phyloP scores from a whole-genome alignment of 2,888 invertebrate genomes.

The Steinernema hermaphroditum region DNA sequence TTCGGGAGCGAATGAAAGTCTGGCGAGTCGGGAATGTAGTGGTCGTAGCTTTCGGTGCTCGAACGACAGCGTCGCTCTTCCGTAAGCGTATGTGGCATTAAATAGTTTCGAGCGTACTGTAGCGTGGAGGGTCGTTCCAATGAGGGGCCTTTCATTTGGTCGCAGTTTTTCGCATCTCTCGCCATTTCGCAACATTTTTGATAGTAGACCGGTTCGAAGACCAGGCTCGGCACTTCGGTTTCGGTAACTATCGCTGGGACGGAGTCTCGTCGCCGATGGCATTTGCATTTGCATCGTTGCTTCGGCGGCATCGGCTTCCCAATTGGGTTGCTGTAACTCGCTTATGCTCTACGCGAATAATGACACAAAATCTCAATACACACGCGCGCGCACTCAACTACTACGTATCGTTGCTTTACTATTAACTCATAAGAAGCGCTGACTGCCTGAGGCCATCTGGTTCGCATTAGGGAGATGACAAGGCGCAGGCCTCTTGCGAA shows the following conservation, averaged over 20 bases:
- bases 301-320: conserved; percentile 18
- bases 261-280: conserved; percentile 24
- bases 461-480: not conserved
- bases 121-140: conserved; percentile 11
- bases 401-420: not conserved
- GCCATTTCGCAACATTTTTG: conserved; percentile 23
- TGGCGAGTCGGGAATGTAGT: not conserved
- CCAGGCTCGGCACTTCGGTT: conserved; percentile 2
- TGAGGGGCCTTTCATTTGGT: not conserved
- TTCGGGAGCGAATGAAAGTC: not conserved
- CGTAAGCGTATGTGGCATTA: not conserved
- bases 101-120: conserved; percentile 1
- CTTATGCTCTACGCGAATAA: not conserved
- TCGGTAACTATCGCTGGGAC: not conserved
- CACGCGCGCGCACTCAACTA: not conserved
- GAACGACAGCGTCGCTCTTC: not conserved
- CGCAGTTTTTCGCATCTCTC: conserved; percentile 26
- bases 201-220: not conserved
- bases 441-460: conserved; percentile 3
- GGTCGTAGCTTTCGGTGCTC: conserved; percentile 16
- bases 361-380: not conserved
- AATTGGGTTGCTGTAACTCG: not conserved
- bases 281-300: conserved; percentile 14
- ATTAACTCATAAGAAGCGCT: conserved; percentile 5
- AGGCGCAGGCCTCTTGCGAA: not conserved